Base-by-base conservation (phyloP, 2,113 vertebrate species). In the Cheilinus undulatus region DNA sequence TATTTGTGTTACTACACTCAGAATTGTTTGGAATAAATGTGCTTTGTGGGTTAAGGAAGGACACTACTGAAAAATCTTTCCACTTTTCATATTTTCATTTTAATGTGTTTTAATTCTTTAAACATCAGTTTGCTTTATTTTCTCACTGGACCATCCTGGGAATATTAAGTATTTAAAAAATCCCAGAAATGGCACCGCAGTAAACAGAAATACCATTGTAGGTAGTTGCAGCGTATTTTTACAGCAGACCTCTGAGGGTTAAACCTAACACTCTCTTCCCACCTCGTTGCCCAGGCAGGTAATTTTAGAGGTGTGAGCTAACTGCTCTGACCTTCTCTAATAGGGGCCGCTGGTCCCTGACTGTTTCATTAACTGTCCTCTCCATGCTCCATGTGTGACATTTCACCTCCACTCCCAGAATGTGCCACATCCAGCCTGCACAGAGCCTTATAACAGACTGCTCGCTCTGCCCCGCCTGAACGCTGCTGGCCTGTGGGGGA, bases 331-430 rank as follows among this genome's bases (percentile, higher is more conserved):
- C 77, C 86, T 70, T 43, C 20, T 40, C 54, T 50, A 30, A 26
- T 17, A 30, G 57, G 50, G 49, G 24, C 49, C 7, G 20, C 58
- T 14, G 71, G 34, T 85, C 83, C 80, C 20, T 57, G 54, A 30
- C 42, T 48, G 27, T 56, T 74, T 87, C 76, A 80, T 86, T 75
- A 88, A 32, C 45, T 57, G 3, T 64, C 68, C 67, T 19, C 84
- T 45, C 26, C 64, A 27, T 28, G 72, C 86, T 76, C 36, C 60
- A 64, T 30, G 69, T 93, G 91, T 69, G 86, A 78, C 86, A 93
- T 94, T 94, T 94, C 84, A 64, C 89, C 73, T 3, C 27, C 5
- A 19, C 40, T 23, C 66, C 82, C 75, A 84, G 90, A 93, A 94
- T 93, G 84, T 91, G 77, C 63, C 92, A 92, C 87, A 87, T 76